These are phyloP conservation scores for Spea bombifrons DNA, from an alignment of 2,113 vertebrate genomes.

Conservation along the genomic window DNA sequence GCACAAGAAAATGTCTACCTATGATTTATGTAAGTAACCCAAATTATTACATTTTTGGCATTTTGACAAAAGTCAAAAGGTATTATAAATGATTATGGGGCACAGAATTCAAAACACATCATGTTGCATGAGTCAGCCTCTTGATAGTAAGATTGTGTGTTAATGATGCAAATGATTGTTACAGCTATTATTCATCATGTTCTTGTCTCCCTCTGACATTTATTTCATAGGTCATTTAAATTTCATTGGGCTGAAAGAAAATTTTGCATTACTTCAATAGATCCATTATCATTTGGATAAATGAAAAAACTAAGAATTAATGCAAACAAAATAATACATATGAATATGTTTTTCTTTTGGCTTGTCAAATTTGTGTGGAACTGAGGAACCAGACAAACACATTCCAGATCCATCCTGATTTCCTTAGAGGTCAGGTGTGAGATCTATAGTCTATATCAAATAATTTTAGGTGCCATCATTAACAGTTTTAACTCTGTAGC, in stretches of 20 bases:
- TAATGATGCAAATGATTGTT: slow-evolving; percentile 14
- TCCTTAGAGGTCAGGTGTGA: no score
- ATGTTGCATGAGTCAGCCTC: slow-evolving; percentile 18
- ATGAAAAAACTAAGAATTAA: no score
- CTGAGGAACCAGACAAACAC: no score
- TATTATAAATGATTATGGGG: slow-evolving; percentile 8
- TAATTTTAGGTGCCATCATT: no score
- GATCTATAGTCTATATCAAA: no score
- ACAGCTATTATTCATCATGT: slow-evolving; percentile 29
- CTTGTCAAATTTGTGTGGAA: no score
- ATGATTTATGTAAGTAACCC: not conserved
- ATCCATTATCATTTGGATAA: no score
- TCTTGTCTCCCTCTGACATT: slow-evolving; percentile 7
- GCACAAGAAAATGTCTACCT: not conserved
- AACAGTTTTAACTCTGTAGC: no score
- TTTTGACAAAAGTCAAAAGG: not conserved
- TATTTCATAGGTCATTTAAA: slow-evolving; percentile 25
- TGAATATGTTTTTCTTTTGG: no score
- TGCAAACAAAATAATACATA: no score
- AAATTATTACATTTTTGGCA: not conserved
- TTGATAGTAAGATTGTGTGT: slow-evolving; percentile 21
- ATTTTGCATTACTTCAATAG: not conserved
- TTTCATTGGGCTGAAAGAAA: not conserved
- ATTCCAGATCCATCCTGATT: no score
- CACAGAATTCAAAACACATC: slow-evolving; percentile 12